Percentiles rank a stretch among this genome's conserved stretches.
Evolutionary conservation across 1,140 invertebrate species (phyloP).

Genomic region (Acromyrmex charruanus): DNA sequence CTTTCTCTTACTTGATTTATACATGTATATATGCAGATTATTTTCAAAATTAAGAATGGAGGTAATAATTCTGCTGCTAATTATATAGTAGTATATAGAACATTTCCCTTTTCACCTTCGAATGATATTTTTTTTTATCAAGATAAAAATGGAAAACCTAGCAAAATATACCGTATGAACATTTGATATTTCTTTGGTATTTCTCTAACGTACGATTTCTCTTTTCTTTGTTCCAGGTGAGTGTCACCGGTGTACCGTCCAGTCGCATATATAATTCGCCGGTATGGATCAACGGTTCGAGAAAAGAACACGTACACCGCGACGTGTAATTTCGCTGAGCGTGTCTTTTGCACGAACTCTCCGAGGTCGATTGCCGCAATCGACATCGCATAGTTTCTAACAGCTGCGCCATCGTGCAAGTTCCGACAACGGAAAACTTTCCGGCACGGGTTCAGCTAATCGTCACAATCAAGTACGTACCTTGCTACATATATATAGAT

Average conservation of each 20-base stretch:
- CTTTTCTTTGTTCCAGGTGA: conserved; percentile 59
- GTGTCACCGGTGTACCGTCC: conserved; percentile 26
- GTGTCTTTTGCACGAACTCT: conserved; percentile 36
- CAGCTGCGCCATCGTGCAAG: conserved; percentile 37
- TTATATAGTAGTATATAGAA: not conserved
- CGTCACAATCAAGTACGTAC: conserved; percentile 29
- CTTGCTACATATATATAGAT: not conserved
- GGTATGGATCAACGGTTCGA: conserved; percentile 27
- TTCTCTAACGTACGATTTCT: conserved; percentile 53
- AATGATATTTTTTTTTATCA: not conserved
- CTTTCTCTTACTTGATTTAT: no score
- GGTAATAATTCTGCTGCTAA: not conserved
- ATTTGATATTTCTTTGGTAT: not conserved
- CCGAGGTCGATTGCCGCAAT: conserved; percentile 42
- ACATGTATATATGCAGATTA: not conserved
- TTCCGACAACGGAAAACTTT: conserved; percentile 51
- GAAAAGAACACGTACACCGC: conserved; percentile 55
- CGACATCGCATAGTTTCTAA: conserved; percentile 44
- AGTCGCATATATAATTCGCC: conserved; percentile 37
- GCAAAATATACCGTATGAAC: not conserved
- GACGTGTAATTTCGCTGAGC: conserved; percentile 47
- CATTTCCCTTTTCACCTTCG: not conserved
- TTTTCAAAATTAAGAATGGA: not conserved
- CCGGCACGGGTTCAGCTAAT: conserved; percentile 35
- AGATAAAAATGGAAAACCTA: not conserved